phyloP scores from a whole-genome alignment of 2,888 invertebrate species.

The Crocallis elinguaria region DNA sequence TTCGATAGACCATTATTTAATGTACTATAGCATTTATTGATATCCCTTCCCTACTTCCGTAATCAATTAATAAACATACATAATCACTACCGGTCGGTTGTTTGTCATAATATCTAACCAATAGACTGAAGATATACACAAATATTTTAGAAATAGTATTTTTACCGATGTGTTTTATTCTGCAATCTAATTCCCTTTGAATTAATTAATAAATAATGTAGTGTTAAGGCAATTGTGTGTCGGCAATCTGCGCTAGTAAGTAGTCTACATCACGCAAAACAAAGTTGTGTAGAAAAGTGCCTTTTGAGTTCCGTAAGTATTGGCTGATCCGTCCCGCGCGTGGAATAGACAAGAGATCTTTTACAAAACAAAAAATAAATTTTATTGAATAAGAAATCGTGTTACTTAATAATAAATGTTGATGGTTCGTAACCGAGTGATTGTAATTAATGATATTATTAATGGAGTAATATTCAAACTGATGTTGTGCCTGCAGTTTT shows the following conservation, averaged over 20 bases:
- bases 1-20: too few species aligned
- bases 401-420: slow-evolving; percentile 8
- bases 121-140: neutral
- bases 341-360: slow-evolving; percentile 1
- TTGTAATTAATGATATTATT: too few species aligned
- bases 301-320: slow-evolving; percentile 51
- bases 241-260: slow-evolving; percentile 19
- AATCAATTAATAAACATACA: neutral
- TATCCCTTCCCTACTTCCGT: neutral
- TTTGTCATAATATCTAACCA: neutral
- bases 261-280: slow-evolving; percentile 26
- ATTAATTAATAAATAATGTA: neutral
- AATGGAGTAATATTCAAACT: too few species aligned
- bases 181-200: neutral
- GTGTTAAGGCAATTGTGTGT: neutral
- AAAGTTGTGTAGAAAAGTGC: slow-evolving; percentile 34
- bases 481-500: too few species aligned
- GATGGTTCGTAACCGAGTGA: too few species aligned
- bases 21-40: too few species aligned
- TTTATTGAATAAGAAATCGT: neutral
- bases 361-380: neutral
- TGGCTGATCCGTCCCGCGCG: slow-evolving; percentile 42
- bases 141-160: neutral
- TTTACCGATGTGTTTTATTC: neutral
- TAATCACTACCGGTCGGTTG: neutral